These are phyloP conservation scores for Psilopogon haemacephalus DNA, from an alignment of 2,113 vertebrate genomes.

Conservation along the genomic window DNA sequence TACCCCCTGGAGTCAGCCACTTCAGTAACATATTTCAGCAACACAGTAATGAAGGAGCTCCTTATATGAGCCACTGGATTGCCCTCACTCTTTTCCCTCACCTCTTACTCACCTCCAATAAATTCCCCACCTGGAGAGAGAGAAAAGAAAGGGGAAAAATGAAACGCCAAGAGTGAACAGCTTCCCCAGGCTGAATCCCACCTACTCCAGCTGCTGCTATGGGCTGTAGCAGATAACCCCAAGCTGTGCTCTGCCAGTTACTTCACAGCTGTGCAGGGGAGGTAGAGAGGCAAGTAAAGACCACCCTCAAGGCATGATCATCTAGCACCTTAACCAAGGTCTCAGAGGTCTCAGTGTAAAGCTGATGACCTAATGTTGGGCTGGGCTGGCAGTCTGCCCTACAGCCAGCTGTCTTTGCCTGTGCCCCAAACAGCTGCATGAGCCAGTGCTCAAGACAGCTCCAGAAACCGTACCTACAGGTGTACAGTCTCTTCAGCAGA, in stretches of 20 bases:
- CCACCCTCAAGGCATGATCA: background rate
- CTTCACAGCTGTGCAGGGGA: background rate
- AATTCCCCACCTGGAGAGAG: background rate
- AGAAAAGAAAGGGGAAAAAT: background rate
- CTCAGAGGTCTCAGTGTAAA: background rate
- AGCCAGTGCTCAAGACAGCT: rapidly evolving
- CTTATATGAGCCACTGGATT: background rate
- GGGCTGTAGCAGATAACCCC: background rate
- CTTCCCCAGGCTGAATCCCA: background rate
- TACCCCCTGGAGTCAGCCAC: background rate
- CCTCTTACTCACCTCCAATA: background rate
- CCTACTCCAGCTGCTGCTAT: background rate
- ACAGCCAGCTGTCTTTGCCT: background rate
- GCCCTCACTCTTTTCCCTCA: background rate
- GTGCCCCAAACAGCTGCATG: background rate
- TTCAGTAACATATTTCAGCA: slow-evolving; percentile 32
- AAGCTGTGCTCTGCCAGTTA: background rate
- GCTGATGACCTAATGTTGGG: background rate
- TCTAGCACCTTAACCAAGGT: background rate
- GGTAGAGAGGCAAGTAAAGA: background rate
- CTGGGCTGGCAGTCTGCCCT: background rate
- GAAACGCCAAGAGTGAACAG: background rate
- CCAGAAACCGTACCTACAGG: background rate
- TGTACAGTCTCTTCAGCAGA: background rate
- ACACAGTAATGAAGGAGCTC: slow-evolving; percentile 20